A percentile compares a stretch with the other conserved stretches of the same genome.
phyloP scores from a whole-genome alignment of 2,888 invertebrate species.

The Coleophora deauratella region DNA sequence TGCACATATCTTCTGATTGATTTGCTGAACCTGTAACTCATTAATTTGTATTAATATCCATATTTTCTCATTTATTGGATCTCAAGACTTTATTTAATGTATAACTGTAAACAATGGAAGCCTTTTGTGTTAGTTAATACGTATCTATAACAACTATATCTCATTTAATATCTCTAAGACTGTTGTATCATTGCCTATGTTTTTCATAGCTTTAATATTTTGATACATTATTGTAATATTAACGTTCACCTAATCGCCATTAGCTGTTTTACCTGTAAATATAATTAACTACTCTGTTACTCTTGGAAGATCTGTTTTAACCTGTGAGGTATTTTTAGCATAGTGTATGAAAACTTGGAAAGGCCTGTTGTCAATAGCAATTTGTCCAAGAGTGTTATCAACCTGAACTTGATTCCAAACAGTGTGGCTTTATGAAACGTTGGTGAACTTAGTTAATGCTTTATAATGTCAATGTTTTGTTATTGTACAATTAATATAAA shows the following conservation, averaged over 20 bases:
- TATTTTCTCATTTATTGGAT: no score
- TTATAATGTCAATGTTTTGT: constrained; percentile 66
- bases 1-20: background rate
- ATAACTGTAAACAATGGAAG: no score
- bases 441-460: constrained; percentile 65
- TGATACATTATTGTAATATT: constrained; percentile 42
- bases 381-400: constrained; percentile 6
- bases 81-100: no score
- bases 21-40: no score
- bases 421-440: constrained; percentile 62
- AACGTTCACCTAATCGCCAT: constrained; percentile 30
- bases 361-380: background rate
- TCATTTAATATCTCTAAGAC: constrained; percentile 34
- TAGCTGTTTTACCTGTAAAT: constrained; percentile 38
- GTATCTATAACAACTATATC: no score
- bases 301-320: background rate
- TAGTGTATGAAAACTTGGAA: background rate
- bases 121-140: no score
- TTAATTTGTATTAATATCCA: no score
- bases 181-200: constrained; percentile 62
- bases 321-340: constrained; percentile 8
- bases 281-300: constrained; percentile 8
- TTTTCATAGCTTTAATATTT: constrained; percentile 65
- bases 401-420: constrained; percentile 39
- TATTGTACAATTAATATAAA: constrained; percentile 63